These are phyloP conservation scores for Drosophila tsacasi DNA, from an alignment of 1,140 invertebrate genomes.

Conservation along the genomic window DNA sequence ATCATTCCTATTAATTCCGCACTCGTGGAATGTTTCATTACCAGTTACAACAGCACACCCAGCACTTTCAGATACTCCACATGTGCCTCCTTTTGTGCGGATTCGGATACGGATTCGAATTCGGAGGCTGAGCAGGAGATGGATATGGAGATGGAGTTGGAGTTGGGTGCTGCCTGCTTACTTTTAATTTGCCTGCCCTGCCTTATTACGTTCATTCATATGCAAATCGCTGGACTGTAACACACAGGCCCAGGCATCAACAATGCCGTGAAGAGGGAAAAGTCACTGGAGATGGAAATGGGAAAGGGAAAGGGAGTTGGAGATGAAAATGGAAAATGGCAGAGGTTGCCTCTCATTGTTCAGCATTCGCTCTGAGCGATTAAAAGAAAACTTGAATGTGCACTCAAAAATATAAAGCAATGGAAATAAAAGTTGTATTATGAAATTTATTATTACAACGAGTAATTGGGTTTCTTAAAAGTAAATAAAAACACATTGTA, in stretches of 20 bases:
- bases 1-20: conserved; percentile 82
- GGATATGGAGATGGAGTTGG: conserved; percentile 19
- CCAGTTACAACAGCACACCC: conserved; percentile 45
- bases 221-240: conserved; percentile 79
- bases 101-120: conserved; percentile 16
- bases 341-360: conserved; percentile 31
- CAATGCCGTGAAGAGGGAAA: conserved; percentile 50
- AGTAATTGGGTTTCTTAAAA: background rate
- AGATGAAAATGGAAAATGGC: conserved; percentile 48
- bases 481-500: background rate
- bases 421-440: background rate
- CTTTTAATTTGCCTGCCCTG: conserved; percentile 75
- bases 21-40: conserved; percentile 84
- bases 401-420: conserved; percentile 13
- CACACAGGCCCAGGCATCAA: conserved; percentile 55
- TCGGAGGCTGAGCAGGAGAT: conserved; percentile 7
- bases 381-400: conserved; percentile 66
- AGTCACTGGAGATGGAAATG: conserved; percentile 49
- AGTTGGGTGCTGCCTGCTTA: conserved; percentile 40
- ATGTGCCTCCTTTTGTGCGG: conserved; percentile 34
- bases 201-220: conserved; percentile 82
- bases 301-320: conserved; percentile 29
- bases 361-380: conserved; percentile 69
- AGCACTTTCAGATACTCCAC: conserved; percentile 28
- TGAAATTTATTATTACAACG: background rate